A percentile compares a stretch with the other conserved stretches of the same genome.
Conservation (phyloP, 1,140 invertebrate genomes). For the Leptinotarsa defecta region DNA sequence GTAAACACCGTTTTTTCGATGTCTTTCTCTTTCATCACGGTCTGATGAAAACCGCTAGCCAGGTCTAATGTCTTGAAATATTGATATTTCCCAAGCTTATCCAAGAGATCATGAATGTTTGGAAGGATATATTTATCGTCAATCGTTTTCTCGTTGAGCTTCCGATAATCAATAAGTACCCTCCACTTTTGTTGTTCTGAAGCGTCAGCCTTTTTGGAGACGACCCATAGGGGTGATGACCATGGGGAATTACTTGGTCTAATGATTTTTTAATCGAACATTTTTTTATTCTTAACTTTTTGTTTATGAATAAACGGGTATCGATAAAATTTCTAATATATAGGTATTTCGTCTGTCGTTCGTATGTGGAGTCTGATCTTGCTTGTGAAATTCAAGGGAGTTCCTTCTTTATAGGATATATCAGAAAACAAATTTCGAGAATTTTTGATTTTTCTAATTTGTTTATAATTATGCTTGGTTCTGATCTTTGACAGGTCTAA, state of each 20-base stretch:
- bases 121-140: no score
- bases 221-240: slow-evolving; percentile 51
- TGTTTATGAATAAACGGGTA: slow-evolving; percentile 21
- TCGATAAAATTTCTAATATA: slow-evolving; percentile 9
- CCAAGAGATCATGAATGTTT: no score
- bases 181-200: slow-evolving; percentile 35
- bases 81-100: no score
- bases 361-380: slow-evolving; percentile 14
- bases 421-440: slow-evolving; percentile 20
- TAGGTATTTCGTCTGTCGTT: slow-evolving; percentile 20
- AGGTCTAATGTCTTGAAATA: no score
- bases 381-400: background rate
- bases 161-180: no score
- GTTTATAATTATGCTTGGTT: slow-evolving; percentile 14
- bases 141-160: no score
- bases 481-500: no score
- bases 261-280: background rate
- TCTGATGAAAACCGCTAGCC: no score
- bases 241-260: background rate
- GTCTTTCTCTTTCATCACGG: no score
- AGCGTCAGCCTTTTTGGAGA: slow-evolving; percentile 50
- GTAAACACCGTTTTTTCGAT: no score
- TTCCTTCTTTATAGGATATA: slow-evolving; percentile 6
- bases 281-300: slow-evolving; percentile 11
- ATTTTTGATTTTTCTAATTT: slow-evolving; percentile 21